phyloP scores from a whole-genome alignment of 2,113 vertebrate species.

The Electrona antarctica region DNA sequence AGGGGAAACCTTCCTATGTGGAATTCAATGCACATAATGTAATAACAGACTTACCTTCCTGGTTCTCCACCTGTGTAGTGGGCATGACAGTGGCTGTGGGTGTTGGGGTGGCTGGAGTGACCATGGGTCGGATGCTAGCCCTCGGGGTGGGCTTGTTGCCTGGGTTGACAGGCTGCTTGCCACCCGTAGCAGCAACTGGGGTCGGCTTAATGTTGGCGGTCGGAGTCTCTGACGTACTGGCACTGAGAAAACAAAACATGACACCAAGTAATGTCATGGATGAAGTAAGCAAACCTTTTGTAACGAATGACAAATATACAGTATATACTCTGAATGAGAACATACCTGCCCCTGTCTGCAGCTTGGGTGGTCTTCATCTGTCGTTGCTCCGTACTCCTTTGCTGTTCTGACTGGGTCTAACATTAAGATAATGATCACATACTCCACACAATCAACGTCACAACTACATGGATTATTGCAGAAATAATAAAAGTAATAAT shows the following conservation, averaged over 20 bases:
- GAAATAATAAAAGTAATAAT: not conserved
- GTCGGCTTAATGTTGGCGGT: slow-evolving; percentile 99
- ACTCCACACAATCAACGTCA: not conserved
- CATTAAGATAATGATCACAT: slow-evolving; percentile 5
- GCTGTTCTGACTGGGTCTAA: slow-evolving; percentile 89
- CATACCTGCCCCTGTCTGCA: slow-evolving; percentile 94
- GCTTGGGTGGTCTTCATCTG: slow-evolving; percentile 93
- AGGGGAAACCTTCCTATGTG: not conserved
- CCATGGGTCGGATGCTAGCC: slow-evolving; percentile 97
- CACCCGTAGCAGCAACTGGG: slow-evolving; percentile 90
- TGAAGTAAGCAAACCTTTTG: not conserved
- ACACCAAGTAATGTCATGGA: too few species aligned
- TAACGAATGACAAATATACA: not conserved
- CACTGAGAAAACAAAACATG: slow-evolving; percentile 68
- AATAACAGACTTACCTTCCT: slow-evolving; percentile 59
- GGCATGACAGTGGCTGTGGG: slow-evolving; percentile 99
- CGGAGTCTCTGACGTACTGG: slow-evolving; percentile 92
- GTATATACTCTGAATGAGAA: not conserved
- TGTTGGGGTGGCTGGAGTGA: slow-evolving; percentile 94
- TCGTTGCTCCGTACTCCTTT: slow-evolving; percentile 83
- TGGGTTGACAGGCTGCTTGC: slow-evolving; percentile 91
- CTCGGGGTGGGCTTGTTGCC: slow-evolving; percentile 95
- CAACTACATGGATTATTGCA: not conserved
- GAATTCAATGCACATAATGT: too few species aligned
- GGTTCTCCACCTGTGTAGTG: slow-evolving; percentile 95